Evolutionary conservation across 2,888 invertebrate genomes (phyloP), one percentile per base, ranked within the genome.

Genomic region (Anorthoa munda): DNA sequence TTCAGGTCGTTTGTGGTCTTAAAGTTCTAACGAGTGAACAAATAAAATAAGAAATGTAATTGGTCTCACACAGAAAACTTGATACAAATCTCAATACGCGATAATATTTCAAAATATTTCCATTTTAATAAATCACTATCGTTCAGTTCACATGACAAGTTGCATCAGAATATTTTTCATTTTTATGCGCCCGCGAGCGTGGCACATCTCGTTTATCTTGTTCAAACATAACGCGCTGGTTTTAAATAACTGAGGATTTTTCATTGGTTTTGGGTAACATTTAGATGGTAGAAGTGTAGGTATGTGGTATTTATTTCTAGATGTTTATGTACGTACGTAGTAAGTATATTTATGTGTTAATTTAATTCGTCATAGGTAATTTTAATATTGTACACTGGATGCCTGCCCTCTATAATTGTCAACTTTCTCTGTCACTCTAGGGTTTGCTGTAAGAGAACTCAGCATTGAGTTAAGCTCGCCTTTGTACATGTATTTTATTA

Each of bases 181-280:
- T 50, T 70, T 45, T 26, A 55, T 23, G 31, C 60, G 48, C 46
- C 23, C 23, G 17, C 39, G n/a, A 39, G 55, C 48, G 31, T 39
- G 13, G 21, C 9, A 48, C 26, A n/a, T 13, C 46, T 23, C 55
- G 39, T 63, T 72, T 39, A 72, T 72, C 55, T 72, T 26, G 39
- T 71, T 61, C 55, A 71, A 71, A 71, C 23, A 56, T 48, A 15
- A 56, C n/a, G 23, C 26, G 13, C 45, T 56, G 39, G 17, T 61
- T 63, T 50, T 12, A 56, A 56, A 73, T 63, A 26, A 39, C 46
- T 63, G 21, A 15, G 2, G 15, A 50, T 23, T 55, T 73, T 45
- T n/a, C 46, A 53, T 23, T 51, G 64, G n/a, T 50, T 23, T 18
- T 26, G 15, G 12, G 31, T 39, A 51, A n/a, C 2, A n/a, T 64